Evolutionary conservation across 1,140 invertebrate genomes (phyloP).

Genomic region (Monochamus saltuarius): DNA sequence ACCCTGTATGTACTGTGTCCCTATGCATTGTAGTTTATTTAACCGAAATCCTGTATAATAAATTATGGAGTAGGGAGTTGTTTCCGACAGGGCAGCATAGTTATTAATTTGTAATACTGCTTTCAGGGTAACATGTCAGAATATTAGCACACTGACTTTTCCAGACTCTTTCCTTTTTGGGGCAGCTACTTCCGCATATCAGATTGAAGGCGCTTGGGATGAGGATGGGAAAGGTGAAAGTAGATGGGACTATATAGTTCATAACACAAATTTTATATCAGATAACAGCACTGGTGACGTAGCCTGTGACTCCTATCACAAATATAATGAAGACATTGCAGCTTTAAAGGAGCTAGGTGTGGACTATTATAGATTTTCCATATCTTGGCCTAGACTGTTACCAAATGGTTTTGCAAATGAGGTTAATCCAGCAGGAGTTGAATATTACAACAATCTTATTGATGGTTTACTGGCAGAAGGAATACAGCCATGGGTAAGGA

Average conservation of each 20-base stretch:
- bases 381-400: constrained; percentile 62
- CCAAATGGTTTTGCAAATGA: constrained; percentile 42
- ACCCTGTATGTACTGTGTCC: too few species aligned
- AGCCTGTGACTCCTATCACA: constrained; percentile 69
- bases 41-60: too few species aligned
- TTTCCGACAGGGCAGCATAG: too few species aligned
- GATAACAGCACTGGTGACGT: constrained; percentile 56
- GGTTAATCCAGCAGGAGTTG: constrained; percentile 2
- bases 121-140: background rate
- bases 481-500: constrained; percentile 13
- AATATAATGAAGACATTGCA: constrained; percentile 65
- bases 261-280: background rate
- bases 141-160: constrained; percentile 33
- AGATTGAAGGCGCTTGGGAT: constrained; percentile 54
- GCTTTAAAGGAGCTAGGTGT: constrained; percentile 60
- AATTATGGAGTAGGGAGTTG: too few species aligned
- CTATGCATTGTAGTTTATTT: too few species aligned
- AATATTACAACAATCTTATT: constrained; percentile 11
- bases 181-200: constrained; percentile 50
- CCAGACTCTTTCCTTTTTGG: constrained; percentile 50
- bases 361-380: constrained; percentile 56
- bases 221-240: constrained; percentile 52
- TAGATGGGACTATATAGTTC: constrained; percentile 61
- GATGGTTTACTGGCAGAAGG: constrained; percentile 3
- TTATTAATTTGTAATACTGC: background rate